These are phyloP conservation scores for Alcis repandata DNA, from an alignment of 2,888 invertebrate genomes.

Conservation along the genomic window DNA sequence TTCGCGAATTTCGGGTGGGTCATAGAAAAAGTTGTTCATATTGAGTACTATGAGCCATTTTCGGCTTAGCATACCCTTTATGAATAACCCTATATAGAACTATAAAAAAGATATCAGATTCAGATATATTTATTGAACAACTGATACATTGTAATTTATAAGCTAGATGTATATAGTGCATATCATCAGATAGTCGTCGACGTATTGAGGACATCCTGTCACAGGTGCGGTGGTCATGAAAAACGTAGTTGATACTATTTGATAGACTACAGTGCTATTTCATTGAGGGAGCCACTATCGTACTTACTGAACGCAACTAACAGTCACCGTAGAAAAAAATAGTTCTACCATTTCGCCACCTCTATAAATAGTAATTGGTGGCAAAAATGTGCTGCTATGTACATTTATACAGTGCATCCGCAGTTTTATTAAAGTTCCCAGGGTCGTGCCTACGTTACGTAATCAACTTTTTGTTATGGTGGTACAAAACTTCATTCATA, in stretches of 20 bases:
- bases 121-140: too few species aligned
- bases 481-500: constrained; percentile 14
- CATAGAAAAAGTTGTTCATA: too few species aligned
- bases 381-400: background rate
- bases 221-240: constrained; percentile 58
- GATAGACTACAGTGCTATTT: background rate
- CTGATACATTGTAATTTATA: too few species aligned
- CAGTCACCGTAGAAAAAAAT: background rate
- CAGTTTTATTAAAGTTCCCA: constrained; percentile 35
- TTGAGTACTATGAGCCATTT: too few species aligned
- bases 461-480: constrained; percentile 17
- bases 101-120: too few species aligned
- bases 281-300: background rate
- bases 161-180: constrained; percentile 46
- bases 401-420: constrained; percentile 17
- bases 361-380: background rate
- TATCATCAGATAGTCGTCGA: constrained; percentile 52
- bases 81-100: constrained; percentile 4
- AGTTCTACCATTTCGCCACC: background rate
- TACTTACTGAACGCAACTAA: background rate
- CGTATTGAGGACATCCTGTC: constrained; percentile 67
- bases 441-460: constrained; percentile 33
- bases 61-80: too few species aligned
- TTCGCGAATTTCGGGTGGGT: too few species aligned
- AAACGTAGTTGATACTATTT: constrained; percentile 24